Conservation (phyloP, 2,113 vertebrate species). For the Aegotheles bennettii region DNA sequence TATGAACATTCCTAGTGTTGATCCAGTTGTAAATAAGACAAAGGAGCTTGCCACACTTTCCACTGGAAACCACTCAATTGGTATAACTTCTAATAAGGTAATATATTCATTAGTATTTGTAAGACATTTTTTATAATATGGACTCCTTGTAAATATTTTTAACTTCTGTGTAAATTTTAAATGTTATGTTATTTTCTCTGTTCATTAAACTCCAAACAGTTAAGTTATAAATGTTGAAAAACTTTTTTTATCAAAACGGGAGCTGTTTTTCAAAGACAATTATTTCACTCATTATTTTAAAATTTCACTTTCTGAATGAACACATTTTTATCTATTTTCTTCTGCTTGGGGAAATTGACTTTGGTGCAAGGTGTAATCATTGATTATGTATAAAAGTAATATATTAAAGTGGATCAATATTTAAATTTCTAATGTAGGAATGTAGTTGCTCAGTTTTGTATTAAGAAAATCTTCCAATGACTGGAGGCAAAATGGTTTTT, state of each 20-base stretch:
- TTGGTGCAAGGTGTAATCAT: not conserved
- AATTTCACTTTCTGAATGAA: not conserved
- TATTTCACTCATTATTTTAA: not conserved
- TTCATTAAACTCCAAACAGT: not conserved
- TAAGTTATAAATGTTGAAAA: not conserved
- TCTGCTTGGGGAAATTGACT: not conserved
- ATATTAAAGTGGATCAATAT: not conserved
- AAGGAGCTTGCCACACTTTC: too few relatives aligned
- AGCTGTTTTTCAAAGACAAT: not conserved
- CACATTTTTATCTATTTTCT: not conserved
- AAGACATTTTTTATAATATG: not conserved
- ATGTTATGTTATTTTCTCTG: not conserved
- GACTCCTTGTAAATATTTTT: not conserved
- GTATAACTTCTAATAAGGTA: too few relatives aligned
- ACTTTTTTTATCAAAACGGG: not conserved
- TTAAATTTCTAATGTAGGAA: not conserved
- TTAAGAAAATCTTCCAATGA: not conserved
- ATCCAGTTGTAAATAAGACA: too few relatives aligned
- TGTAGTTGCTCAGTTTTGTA: not conserved
- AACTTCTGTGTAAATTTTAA: not conserved
- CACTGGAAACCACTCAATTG: too few relatives aligned
- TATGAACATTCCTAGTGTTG: too few relatives aligned
- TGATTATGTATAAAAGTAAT: not conserved
- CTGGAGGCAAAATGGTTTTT: not conserved
- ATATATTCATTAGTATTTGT: too few relatives aligned